A percentile compares a stretch with the other conserved stretches of the same genome.
phyloP scores from a whole-genome alignment of 92 coral and sea anemone species.

The Muricea muricata region DNA sequence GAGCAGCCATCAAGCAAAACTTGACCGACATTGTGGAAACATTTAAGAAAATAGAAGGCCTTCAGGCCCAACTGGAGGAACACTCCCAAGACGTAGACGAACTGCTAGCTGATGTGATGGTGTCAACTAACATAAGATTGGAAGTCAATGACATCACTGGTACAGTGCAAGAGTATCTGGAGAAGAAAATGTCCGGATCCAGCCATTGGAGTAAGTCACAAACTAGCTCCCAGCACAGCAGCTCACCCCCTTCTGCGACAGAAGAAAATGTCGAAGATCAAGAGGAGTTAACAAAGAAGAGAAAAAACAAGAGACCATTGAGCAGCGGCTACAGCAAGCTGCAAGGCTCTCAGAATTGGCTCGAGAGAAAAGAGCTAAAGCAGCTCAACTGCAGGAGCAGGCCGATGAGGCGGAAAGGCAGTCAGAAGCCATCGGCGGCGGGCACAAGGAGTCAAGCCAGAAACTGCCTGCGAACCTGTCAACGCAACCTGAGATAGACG shows the following conservation, averaged over 20 bases:
- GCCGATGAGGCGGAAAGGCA: constrained; percentile 21
- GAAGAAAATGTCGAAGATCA: not conserved
- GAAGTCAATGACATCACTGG: constrained; percentile 7
- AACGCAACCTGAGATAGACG: not conserved
- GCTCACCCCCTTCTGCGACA: not conserved
- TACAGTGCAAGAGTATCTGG: constrained; percentile 9
- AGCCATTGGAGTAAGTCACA: not conserved
- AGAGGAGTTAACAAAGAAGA: not conserved
- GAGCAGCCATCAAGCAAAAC: constrained; percentile 2
- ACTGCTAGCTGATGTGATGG: not conserved
- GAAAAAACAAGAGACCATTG: not conserved
- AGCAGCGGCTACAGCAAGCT: not conserved
- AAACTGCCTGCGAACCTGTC: not conserved
- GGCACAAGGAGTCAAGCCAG: not conserved
- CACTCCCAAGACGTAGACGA: not conserved
- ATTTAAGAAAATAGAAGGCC: not conserved
- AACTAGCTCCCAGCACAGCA: not conserved
- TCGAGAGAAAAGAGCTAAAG: not conserved
- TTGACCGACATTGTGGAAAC: not conserved
- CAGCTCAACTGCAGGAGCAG: not conserved
- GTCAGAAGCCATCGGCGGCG: not conserved
- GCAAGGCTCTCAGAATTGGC: not conserved
- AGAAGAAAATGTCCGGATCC: not conserved
- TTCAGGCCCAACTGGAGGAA: constrained; percentile 29
- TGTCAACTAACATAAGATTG: not conserved